Base-by-base conservation (phyloP, 2,797 vertebrate species). In the Spinibarbus caldwelli region DNA sequence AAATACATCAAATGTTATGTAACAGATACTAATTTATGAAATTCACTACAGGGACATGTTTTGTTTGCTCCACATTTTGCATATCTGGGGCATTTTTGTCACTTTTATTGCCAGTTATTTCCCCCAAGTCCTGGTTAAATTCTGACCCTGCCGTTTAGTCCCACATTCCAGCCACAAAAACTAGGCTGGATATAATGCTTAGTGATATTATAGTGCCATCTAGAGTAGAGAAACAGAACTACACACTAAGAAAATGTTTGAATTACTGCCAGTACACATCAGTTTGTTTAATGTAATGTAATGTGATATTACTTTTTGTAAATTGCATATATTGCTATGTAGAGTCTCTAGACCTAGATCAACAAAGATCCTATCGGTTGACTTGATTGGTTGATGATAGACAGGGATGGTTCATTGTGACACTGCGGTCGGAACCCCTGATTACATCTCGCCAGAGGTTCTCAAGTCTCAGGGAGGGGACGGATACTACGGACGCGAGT, bases 331-430 rank as follows among this genome's bases (percentile, higher is more conserved):
- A 19, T 62, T 62, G 14, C 34, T 11, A 1, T 1, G 6, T 76
- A 15, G 2, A 15, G 10, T 76, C 34, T 76, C 12, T 54, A 54
- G 31, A 54, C 34, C 21, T 75, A 75, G 10, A 72, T 9, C 17
- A 3, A 73, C 71, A 21, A 66, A 66, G 6, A 66, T 73, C 17
- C 47, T 38, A 19, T 34, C 7, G 19, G 7, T 62, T 82, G 52
- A 31, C 29, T 54, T 68, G 0, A 14, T 88, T 71, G 64, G 6
- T 85, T 57, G 73, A 14, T 89, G 92, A 36, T 95, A 99, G 98
- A 98, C 97, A 7, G 98, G 98, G 64, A 99, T 99, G 98, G 98
- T 99, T 90, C 98, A 96, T 85, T 99, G 98, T 57, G 98, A 99
- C 76, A 99, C 98, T 0, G 98, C 98, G 0, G 98, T 99, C 8